These are phyloP conservation scores for Corythornis cristatus DNA, from an alignment of 2,113 vertebrate species.

Conservation along the genomic window DNA sequence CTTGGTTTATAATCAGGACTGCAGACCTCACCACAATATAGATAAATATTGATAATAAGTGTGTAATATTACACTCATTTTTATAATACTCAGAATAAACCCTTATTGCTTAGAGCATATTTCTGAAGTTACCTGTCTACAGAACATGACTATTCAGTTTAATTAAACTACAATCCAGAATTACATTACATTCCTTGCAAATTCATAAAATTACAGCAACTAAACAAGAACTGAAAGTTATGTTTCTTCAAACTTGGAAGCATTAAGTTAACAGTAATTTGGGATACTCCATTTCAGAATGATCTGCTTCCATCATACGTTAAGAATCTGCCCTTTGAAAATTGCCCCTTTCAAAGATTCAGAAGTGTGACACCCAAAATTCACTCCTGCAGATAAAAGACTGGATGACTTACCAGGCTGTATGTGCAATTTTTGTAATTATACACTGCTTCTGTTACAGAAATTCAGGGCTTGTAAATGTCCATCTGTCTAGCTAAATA, in stretches of 20 bases:
- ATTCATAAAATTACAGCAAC: neutral
- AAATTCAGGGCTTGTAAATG: conserved; percentile 1
- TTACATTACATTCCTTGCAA: neutral
- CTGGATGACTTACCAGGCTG: neutral
- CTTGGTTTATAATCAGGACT: neutral
- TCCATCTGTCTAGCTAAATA: conserved; percentile 43
- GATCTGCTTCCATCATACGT: neutral
- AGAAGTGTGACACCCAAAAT: neutral
- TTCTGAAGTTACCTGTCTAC: neutral
- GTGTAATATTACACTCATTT: neutral
- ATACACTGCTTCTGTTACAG: neutral
- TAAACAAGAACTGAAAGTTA: neutral
- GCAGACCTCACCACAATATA: neutral
- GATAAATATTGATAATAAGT: neutral
- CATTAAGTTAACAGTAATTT: neutral
- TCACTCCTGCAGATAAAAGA: neutral
- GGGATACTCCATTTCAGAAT: neutral
- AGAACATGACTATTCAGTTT: neutral
- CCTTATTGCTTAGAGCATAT: neutral
- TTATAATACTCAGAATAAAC: neutral
- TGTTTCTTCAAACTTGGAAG: neutral
- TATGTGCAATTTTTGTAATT: neutral
- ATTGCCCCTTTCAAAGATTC: neutral
- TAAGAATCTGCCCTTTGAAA: neutral
- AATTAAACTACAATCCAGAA: neutral